A percentile compares a stretch with the other conserved stretches of the same genome.
Conservation (phyloP, 1,140 invertebrate genomes). For the Chironomus striatipennis region DNA sequence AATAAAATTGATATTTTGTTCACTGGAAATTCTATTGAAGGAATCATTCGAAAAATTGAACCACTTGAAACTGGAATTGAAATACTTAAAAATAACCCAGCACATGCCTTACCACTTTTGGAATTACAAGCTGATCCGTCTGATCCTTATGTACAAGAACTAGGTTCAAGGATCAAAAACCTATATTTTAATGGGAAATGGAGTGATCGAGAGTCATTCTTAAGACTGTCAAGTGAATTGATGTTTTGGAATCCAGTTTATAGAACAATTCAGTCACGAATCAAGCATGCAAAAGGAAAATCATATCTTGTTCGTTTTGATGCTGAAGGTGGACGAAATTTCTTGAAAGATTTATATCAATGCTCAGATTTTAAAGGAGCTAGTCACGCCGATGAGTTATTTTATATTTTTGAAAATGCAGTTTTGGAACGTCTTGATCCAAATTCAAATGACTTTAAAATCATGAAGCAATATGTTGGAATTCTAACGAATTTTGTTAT, state of each 20-base stretch:
- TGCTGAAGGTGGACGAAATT: conserved; percentile 38
- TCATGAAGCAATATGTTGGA: conserved; percentile 42
- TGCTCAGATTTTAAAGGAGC: conserved; percentile 39
- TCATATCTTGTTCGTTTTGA: conserved; percentile 43
- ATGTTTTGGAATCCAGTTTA: conserved; percentile 42
- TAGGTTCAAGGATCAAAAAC: conserved; percentile 29
- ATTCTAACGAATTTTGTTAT: conserved; percentile 42
- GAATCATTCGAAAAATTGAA: conserved; percentile 33
- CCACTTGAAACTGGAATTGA: conserved; percentile 29
- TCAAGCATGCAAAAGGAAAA: conserved; percentile 33
- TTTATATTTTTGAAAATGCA: conserved; percentile 50
- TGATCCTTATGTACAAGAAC: conserved; percentile 32
- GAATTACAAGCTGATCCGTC: conserved; percentile 34
- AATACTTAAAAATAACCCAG: conserved; percentile 28
- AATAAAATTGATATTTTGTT: conserved; percentile 41
- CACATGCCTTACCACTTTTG: conserved; percentile 28
- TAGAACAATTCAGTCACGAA: conserved; percentile 32
- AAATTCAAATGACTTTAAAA: conserved; percentile 32
- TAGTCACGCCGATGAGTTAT: conserved; percentile 54
- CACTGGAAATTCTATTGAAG: conserved; percentile 39
- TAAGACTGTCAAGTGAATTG: conserved; percentile 35
- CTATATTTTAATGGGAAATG: conserved; percentile 33
- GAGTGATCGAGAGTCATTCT: neutral
- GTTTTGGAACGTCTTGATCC: conserved; percentile 37
- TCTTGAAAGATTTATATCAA: conserved; percentile 28